Conservation (phyloP, 2,113 vertebrate genomes). For the Dromas ardeola region DNA sequence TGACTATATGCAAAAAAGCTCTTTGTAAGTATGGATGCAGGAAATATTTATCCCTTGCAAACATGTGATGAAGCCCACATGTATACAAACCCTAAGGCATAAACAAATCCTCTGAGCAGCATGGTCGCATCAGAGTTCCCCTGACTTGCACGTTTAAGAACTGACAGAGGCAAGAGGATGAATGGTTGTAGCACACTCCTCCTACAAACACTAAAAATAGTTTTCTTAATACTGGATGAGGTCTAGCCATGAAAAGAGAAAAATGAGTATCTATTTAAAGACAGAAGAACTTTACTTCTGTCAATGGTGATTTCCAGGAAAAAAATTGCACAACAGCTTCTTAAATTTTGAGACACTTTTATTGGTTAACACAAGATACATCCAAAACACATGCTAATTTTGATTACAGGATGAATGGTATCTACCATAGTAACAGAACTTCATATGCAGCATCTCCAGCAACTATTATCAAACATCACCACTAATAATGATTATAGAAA, state of each 20-base stretch:
- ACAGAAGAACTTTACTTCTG: background rate
- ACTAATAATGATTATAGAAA: background rate
- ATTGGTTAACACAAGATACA: background rate
- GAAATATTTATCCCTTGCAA: background rate
- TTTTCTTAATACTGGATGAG: background rate
- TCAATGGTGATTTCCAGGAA: background rate
- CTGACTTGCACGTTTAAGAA: background rate
- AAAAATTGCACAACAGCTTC: background rate
- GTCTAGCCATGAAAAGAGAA: background rate
- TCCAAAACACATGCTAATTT: background rate
- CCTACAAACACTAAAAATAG: background rate
- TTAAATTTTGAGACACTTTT: background rate
- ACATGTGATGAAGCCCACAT: background rate
- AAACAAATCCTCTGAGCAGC: constrained; percentile 23
- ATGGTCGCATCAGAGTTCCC: background rate
- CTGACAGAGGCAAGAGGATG: background rate
- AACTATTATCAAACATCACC: background rate
- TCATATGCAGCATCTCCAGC: background rate
- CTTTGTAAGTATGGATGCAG: background rate
- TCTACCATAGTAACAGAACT: background rate
- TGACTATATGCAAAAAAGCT: background rate
- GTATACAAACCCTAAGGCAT: background rate
- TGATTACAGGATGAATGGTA: background rate
- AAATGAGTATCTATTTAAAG: background rate
- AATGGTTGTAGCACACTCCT: background rate